Conservation (phyloP, 2,113 vertebrate species). For the Chrysochloris asiatica region DNA sequence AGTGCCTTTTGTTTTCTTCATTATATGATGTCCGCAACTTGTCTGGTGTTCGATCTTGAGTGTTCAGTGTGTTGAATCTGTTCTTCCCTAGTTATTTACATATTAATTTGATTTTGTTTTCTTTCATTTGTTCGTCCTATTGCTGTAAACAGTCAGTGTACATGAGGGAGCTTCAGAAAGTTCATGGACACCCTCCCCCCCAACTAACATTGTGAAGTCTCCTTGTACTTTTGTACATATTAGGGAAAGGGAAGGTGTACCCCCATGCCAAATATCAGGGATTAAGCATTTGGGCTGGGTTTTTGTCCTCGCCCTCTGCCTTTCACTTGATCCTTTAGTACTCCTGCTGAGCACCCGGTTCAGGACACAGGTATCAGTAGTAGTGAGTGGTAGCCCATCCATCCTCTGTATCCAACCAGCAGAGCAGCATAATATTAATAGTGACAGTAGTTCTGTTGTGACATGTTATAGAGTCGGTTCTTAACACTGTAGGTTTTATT, state of each 20-base stretch:
- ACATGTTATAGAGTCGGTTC: no score
- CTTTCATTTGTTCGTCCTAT: background rate
- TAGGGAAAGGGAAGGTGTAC: background rate
- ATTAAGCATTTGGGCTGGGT: background rate
- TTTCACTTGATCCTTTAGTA: background rate
- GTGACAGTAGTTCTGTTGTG: no score
- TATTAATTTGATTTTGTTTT: background rate
- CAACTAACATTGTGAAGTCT: no score
- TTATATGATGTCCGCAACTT: no score
- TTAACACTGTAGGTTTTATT: background rate
- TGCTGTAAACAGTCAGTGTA: background rate
- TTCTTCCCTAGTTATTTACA: background rate
- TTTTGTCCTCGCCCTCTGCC: background rate
- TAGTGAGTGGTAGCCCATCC: background rate
- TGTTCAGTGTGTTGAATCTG: no score
- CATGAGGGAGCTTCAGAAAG: no score
- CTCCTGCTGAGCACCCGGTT: background rate
- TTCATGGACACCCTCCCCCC: no score
- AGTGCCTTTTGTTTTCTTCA: no score
- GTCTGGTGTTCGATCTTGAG: no score
- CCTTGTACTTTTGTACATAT: background rate
- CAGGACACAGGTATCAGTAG: background rate
- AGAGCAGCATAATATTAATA: no score
- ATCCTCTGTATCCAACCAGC: background rate
- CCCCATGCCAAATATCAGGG: background rate